A percentile compares a stretch with the other conserved stretches of the same genome.
phyloP scores from a whole-genome alignment of 2,113 vertebrate species.

The Laticauda laticaudata region DNA sequence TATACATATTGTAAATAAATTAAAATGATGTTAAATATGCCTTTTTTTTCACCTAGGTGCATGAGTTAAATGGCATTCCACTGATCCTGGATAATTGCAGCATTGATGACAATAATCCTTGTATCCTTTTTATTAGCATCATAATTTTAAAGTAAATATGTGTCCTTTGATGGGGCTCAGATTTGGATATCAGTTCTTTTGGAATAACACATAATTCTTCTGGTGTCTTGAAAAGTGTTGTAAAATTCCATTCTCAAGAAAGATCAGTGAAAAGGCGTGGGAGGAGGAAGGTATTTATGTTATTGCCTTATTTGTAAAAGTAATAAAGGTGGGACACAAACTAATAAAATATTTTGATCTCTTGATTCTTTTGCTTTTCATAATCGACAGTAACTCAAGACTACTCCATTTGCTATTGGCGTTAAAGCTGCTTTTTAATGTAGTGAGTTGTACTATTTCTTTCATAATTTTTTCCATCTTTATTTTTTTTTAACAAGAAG shows the following conservation, averaged over 20 bases:
- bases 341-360: not conserved
- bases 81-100: constrained; percentile 93
- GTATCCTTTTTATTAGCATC: constrained; percentile 85
- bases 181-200: not conserved
- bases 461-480: not conserved
- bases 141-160: not conserved
- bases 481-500: not conserved
- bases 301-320: not conserved
- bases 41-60: constrained; percentile 73
- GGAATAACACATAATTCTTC: not conserved
- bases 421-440: not conserved
- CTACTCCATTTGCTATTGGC: not conserved
- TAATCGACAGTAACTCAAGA: not conserved
- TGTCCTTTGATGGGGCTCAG: not conserved
- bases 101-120: constrained; percentile 93
- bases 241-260: not conserved
- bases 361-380: not conserved
- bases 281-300: not conserved
- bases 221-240: not conserved
- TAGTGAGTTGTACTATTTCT: not conserved
- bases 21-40: constrained; percentile 8
- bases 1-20: not conserved
- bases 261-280: not conserved
- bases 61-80: constrained; percentile 86
- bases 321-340: not conserved